A percentile compares a stretch with the other conserved stretches of the same genome.
These are phyloP conservation scores for Barypeithes pellucidus DNA, from an alignment of 2,888 invertebrate species.

Conservation along the genomic window DNA sequence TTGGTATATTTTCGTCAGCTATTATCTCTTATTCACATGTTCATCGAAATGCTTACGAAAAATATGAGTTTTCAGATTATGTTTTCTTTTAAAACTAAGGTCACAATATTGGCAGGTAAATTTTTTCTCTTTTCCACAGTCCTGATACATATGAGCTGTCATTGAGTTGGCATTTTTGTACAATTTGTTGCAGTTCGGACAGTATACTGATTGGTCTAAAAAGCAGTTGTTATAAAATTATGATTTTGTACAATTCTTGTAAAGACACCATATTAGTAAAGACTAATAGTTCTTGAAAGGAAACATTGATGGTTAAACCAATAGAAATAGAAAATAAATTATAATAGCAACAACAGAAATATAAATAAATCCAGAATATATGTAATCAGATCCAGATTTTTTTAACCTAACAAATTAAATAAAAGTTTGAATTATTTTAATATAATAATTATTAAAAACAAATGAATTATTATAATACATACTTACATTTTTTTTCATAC, in stretches of 20 bases:
- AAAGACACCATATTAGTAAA: background rate
- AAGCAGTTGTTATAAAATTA: background rate
- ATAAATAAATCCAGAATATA: no score
- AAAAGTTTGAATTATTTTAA: no score
- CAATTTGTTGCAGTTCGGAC: slow-evolving; percentile 57
- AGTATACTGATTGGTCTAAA: slow-evolving; percentile 35
- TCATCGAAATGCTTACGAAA: slow-evolving; percentile 49
- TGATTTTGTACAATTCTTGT: background rate
- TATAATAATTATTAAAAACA: no score
- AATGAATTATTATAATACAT: no score
- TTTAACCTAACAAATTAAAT: no score
- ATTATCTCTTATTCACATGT: background rate
- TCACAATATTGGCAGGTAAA: slow-evolving; percentile 59
- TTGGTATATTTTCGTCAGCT: no score
- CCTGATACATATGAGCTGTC: slow-evolving; percentile 59
- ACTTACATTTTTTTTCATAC: no score
- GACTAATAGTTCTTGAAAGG: background rate
- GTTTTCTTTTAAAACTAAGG: slow-evolving; percentile 58
- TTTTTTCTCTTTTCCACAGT: slow-evolving; percentile 65
- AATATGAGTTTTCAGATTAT: slow-evolving; percentile 57
- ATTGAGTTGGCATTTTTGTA: slow-evolving; percentile 59
- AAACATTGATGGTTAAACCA: no score
- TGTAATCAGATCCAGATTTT: no score
- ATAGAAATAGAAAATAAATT: no score
- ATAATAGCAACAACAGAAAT: no score